Evolutionary conservation across 2,797 vertebrate species (phyloP).

Genomic region (Sebastes jordani): DNA sequence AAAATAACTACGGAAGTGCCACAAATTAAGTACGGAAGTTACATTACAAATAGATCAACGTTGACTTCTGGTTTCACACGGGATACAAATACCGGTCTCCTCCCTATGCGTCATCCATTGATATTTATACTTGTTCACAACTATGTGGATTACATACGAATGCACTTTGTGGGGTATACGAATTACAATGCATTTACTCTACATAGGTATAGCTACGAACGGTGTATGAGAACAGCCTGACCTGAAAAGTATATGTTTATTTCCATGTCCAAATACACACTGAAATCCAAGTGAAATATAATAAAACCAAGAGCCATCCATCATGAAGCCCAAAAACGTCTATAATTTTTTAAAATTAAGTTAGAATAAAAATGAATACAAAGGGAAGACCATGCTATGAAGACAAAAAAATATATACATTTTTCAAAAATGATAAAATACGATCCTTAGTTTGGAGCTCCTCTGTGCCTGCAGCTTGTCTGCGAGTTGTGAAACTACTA

Average conservation of each 20-base stretch:
- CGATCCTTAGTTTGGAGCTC: not conserved
- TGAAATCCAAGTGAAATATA: not conserved
- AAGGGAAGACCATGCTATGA: not conserved
- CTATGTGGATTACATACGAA: too few relatives aligned
- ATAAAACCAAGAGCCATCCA: not conserved
- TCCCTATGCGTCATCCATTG: too few relatives aligned
- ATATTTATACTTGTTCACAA: too few relatives aligned
- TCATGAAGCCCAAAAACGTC: not conserved
- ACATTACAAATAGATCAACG: too few relatives aligned
- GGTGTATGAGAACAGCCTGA: too few relatives aligned
- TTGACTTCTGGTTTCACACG: too few relatives aligned
- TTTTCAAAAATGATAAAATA: not conserved
- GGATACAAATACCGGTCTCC: too few relatives aligned
- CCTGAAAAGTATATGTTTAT: not conserved
- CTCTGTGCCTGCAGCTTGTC: slow-evolving; percentile 4
- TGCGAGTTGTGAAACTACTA: slow-evolving; percentile 6
- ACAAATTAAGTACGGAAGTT: too few relatives aligned
- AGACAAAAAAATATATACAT: not conserved
- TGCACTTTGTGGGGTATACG: too few relatives aligned
- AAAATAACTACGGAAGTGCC: too few relatives aligned
- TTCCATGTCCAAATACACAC: not conserved
- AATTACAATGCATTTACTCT: too few relatives aligned
- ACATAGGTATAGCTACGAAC: too few relatives aligned
- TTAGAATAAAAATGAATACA: not conserved
- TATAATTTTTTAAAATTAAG: not conserved